phyloP scores from a whole-genome alignment of 2,797 vertebrate genomes.

The Anguilla pacifica region DNA sequence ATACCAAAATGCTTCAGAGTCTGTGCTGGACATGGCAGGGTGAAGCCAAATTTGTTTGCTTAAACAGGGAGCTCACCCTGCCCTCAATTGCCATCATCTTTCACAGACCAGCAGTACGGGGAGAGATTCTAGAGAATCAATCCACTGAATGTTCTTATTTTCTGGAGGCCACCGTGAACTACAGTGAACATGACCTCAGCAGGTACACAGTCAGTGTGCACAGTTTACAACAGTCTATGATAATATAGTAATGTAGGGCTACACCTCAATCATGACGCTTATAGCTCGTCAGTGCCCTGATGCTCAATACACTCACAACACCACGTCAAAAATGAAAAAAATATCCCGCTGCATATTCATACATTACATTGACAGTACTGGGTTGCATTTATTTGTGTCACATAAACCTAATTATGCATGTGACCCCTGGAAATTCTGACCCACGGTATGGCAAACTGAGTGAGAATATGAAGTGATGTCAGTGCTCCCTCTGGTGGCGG shows the following conservation, averaged over 20 bases:
- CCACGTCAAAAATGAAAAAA: no score
- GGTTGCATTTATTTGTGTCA: not conserved
- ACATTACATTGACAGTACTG: not conserved
- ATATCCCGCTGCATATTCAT: not conserved
- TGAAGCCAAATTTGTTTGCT: no score
- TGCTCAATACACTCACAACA: no score
- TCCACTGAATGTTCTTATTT: not conserved
- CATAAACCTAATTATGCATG: not conserved
- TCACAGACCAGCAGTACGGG: conserved; percentile 3
- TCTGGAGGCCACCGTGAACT: not conserved
- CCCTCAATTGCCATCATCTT: no score
- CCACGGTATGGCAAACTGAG: not conserved
- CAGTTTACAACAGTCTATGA: no score
- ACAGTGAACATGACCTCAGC: not conserved
- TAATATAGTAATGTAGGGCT: no score
- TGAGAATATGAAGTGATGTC: not conserved
- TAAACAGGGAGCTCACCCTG: no score
- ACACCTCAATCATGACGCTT: no score
- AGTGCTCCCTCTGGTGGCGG: not conserved
- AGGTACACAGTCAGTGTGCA: no score
- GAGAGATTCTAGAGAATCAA: conserved; percentile 3
- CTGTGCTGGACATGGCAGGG: no score
- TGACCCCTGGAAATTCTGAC: not conserved
- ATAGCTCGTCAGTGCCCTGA: no score
- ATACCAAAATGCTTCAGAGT: no score